Evolutionary conservation across 2,797 vertebrate genomes (phyloP).

Genomic region (Manis javanica): DNA sequence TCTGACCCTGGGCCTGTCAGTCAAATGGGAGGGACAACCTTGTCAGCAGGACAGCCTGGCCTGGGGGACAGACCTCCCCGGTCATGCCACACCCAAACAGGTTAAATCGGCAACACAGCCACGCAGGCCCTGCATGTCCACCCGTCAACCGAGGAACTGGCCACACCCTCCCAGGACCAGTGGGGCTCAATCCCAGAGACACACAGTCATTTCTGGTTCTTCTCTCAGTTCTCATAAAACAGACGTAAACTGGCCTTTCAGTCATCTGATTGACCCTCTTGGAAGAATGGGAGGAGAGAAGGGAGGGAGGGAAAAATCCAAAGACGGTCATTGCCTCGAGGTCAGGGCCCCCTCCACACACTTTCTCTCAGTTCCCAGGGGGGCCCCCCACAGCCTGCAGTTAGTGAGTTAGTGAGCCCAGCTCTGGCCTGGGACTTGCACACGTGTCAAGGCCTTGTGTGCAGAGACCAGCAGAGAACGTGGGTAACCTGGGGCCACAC

Average conservation of each 20-base stretch:
- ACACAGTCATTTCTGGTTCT: background rate
- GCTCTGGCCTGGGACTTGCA: background rate
- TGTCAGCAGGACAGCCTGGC: no score
- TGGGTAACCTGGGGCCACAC: background rate
- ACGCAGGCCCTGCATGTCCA: accelerated
- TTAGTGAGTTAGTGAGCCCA: background rate
- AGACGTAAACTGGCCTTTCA: background rate
- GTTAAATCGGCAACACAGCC: background rate
- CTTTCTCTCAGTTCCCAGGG: accelerated
- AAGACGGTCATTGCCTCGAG: accelerated
- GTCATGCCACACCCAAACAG: background rate
- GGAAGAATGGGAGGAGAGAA: background rate
- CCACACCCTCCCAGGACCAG: background rate
- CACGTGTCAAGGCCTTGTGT: accelerated
- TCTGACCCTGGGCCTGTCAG: accelerated
- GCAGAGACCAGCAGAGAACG: background rate
- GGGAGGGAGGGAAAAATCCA: background rate
- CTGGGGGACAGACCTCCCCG: accelerated
- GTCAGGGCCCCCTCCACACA: accelerated
- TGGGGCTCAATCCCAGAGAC: background rate
- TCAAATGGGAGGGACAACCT: no score
- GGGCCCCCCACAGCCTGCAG: no score
- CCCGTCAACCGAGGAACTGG: accelerated
- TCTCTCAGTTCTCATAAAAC: background rate
- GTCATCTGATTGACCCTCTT: background rate